phyloP scores from a whole-genome alignment of 2,888 invertebrate genomes.

The Formica aserva region DNA sequence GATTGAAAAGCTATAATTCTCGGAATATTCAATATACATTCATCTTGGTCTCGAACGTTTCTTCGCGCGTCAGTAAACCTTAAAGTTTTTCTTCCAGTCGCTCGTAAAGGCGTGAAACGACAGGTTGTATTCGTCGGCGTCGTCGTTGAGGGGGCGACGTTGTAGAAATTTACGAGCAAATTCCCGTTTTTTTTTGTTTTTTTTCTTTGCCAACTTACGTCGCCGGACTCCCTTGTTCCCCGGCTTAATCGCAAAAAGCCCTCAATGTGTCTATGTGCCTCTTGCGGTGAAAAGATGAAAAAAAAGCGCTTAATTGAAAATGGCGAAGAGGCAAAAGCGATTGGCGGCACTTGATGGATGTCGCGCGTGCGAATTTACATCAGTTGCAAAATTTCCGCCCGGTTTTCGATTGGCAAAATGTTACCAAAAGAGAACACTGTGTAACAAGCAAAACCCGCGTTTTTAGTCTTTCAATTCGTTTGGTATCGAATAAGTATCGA shows the following conservation, averaged over 20 bases:
- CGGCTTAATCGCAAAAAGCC: slow-evolving; percentile 7
- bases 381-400: neutral
- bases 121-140: slow-evolving; percentile 10
- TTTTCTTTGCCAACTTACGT: neutral
- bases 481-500: neutral
- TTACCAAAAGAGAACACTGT: neutral
- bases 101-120: slow-evolving; percentile 41
- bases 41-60: neutral
- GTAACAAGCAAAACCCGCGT: neutral
- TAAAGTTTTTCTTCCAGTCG: slow-evolving; percentile 26
- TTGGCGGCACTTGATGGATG: neutral
- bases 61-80: slow-evolving; percentile 19
- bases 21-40: neutral
- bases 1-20: neutral
- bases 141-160: slow-evolving; percentile 13
- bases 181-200: neutral
- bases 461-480: neutral
- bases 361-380: neutral
- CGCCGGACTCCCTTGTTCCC: slow-evolving; percentile 4
- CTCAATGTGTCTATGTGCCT: neutral
- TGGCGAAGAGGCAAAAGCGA: neutral
- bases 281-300: neutral
- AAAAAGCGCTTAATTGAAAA: neutral
- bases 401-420: neutral
- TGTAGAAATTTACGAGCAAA: slow-evolving; percentile 33